Base-by-base conservation (phyloP, 2,888 invertebrate genomes). In the Cephus pulcher region DNA sequence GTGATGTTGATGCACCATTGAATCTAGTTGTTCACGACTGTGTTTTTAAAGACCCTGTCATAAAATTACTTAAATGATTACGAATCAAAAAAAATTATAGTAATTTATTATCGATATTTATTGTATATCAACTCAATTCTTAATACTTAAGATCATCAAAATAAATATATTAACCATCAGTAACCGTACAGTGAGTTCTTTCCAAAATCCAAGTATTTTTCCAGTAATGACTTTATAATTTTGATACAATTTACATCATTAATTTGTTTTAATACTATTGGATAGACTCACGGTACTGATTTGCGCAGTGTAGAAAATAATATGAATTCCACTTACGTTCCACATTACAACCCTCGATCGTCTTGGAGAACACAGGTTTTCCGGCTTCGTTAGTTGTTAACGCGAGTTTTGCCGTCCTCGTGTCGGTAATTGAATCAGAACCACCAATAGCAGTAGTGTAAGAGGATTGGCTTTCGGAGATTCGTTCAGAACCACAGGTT, bases 321-420 rank as follows among this genome's bases (percentile, higher is more conserved):
- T 15, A 35, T 30, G 69, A 40, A 11, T 76, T 69, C 73, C 89
- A 95, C 96, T 96, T 93, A 97, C 96, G 95, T 94, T 96, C 96
- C 84, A 96, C 95, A 88, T 94, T 95, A 84, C 94, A 94, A 86
- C 96, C 96, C 90, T 95, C 95, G 80, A 97, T 93, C 74, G 96
- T 95, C 91, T 95, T 95, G 35, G 93, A 93, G 88, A 97, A 96
- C 77, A 94, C 92, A 1, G 97, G 97, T 85, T 93, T 95, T 80
- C 95, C 95, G 79, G 94, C 93, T 56, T 87, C 89, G 32, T 79
- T 86, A 84, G 91, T 85, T 80, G 89, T 81, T 76, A 84, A 77
- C 2, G 87, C 82, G 23, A 90, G 76, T 78, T 81, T 88, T 9
- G 86, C 86, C 9, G 86, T 83, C 76, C 78, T 86, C 32, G 80